Evolutionary conservation across 2,888 invertebrate genomes (phyloP), one percentile per base, ranked within the genome.

Genomic region (Gastrophysa polygoni): DNA sequence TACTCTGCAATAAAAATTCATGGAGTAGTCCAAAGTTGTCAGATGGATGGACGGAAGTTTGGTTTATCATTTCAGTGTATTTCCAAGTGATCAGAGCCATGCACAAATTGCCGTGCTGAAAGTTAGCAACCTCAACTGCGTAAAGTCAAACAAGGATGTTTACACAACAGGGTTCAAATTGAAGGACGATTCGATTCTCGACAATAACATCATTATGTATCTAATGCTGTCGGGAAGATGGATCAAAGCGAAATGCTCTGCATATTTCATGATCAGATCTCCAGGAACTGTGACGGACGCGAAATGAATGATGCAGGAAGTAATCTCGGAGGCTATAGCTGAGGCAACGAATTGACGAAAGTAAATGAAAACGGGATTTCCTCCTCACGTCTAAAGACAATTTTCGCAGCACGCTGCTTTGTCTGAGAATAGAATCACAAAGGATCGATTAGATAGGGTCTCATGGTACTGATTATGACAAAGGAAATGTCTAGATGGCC

Each of bases 361-460:
- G 59, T 59, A 57, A 59, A 58, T 59, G 57, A 59, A 59, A 63
- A 44, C 59, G 56, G 63, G 63, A 59, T 63, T 57, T 63, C 63
- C 63, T 59, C 21, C 58, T 54, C 54, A 54, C 32, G 54, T 58
- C 58, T 58, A 55, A 62, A 54, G 62, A 62, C 62, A 62, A 58
- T 58, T 62, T 62, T 54, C 55, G 49, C 58, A 38, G 52, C 57
- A 52, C 55, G 54, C 47, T 48, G 58, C 62, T 62, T 62, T 62
- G 58, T 62, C 58, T 58, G 43, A n/a, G 38, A 14, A 38, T n/a
- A n/a, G n/a, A n/a, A n/a, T n/a, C n/a, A n/a, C n/a, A n/a, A n/a
- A n/a, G n/a, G n/a, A n/a, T n/a, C n/a, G n/a, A n/a, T n/a, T n/a
- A n/a, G n/a, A n/a, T n/a, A n/a, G n/a, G n/a, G n/a, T n/a, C n/a